Conservation (phyloP, 2,797 vertebrate genomes). For the Podarcis siculus region DNA sequence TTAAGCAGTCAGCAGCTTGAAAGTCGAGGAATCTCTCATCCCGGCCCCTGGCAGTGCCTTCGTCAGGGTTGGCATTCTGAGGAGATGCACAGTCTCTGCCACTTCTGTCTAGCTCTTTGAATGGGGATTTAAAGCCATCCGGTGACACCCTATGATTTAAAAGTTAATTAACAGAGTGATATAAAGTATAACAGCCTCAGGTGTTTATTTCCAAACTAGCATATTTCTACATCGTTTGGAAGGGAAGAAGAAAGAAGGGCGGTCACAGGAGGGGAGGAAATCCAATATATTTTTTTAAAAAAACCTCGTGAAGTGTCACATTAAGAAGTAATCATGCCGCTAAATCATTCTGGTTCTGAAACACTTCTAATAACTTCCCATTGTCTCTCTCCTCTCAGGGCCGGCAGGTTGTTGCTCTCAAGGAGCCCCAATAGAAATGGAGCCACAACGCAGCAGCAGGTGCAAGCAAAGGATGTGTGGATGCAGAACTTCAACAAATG, state of each 20-base stretch:
- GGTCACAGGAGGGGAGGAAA: slow-evolving; percentile 31
- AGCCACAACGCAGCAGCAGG: accelerated
- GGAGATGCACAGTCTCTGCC: background rate
- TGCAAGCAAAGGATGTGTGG: background rate
- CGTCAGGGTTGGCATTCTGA: slow-evolving; percentile 22
- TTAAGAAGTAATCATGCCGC: slow-evolving; percentile 68
- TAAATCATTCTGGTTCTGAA: slow-evolving; percentile 70
- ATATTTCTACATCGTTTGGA: slow-evolving; percentile 55
- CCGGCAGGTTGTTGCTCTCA: slow-evolving; percentile 57
- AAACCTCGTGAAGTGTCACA: slow-evolving; percentile 56
- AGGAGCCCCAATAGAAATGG: slow-evolving; percentile 44
- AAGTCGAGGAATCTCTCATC: background rate
- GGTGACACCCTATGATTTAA: slow-evolving; percentile 75
- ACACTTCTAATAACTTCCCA: slow-evolving; percentile 61
- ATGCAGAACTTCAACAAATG: background rate
- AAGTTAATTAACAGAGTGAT: slow-evolving; percentile 79
- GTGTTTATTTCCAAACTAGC: slow-evolving; percentile 74
- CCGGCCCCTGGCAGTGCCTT: slow-evolving; percentile 27
- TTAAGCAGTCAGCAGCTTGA: background rate
- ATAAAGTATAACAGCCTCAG: slow-evolving; percentile 65
- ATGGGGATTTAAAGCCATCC: slow-evolving; percentile 43
- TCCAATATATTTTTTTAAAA: slow-evolving; percentile 63
- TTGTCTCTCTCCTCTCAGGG: slow-evolving; percentile 42
- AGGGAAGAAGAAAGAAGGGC: slow-evolving; percentile 47
- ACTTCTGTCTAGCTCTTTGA: slow-evolving; percentile 15